These are phyloP conservation scores for Hylaeus anthracinus DNA, from an alignment of 1,140 invertebrate genomes.

Conservation along the genomic window DNA sequence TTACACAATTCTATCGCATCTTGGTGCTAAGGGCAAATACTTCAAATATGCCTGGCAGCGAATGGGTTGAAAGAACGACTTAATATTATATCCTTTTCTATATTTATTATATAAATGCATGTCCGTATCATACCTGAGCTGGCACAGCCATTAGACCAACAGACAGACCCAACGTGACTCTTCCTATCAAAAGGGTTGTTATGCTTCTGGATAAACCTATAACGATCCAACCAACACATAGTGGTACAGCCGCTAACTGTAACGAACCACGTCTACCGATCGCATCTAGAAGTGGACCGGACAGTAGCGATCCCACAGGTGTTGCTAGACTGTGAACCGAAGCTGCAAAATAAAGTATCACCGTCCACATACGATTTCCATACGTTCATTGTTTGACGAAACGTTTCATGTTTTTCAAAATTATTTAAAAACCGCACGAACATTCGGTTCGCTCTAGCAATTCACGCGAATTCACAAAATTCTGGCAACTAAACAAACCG, in stretches of 20 bases:
- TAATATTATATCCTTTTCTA: no score
- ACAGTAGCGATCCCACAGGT: conserved; percentile 84
- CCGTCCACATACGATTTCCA: neutral
- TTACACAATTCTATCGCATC: no score
- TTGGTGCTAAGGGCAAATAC: no score
- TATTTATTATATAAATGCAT: no score
- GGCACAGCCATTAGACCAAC: conserved; percentile 86
- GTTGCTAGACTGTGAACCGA: conserved; percentile 86
- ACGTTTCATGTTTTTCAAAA: neutral
- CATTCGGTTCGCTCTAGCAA: no score
- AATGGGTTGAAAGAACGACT: no score
- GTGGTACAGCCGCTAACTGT: conserved; percentile 82
- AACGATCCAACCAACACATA: conserved; percentile 84
- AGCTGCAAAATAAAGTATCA: conserved; percentile 78
- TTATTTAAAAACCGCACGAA: no score
- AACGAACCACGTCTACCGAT: conserved; percentile 84
- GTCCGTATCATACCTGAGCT: conserved; percentile 80
- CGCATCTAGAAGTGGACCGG: conserved; percentile 84
- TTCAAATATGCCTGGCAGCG: no score
- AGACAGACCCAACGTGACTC: conserved; percentile 85
- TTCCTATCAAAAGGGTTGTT: conserved; percentile 83
- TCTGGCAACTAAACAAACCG: no score
- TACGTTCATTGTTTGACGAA: neutral
- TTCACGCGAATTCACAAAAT: no score
- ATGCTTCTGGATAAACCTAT: conserved; percentile 83